phyloP scores from a whole-genome alignment of 2,888 invertebrate species.

The Amphipyra tragopoginis region DNA sequence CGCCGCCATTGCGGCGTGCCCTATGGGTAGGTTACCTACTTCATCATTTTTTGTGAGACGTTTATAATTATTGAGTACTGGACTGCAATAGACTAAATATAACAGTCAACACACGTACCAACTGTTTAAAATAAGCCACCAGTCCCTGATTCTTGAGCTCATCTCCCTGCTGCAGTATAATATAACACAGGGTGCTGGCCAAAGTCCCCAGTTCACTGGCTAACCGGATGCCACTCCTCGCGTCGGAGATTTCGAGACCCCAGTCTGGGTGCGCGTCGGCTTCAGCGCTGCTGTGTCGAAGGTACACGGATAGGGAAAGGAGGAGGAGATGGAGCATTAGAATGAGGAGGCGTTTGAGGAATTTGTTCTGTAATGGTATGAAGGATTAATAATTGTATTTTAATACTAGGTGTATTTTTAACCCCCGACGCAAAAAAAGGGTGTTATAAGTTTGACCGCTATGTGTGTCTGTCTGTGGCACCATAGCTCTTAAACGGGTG shows the following conservation, averaged over 20 bases:
- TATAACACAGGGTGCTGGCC: slow-evolving; percentile 95
- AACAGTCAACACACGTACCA: slow-evolving; percentile 90
- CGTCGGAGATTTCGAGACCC: slow-evolving; percentile 79
- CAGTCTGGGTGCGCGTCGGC: slow-evolving; percentile 79
- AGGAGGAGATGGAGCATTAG: slow-evolving; percentile 96
- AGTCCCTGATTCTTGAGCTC: slow-evolving; percentile 98
- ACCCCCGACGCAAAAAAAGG: no score
- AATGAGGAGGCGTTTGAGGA: slow-evolving; percentile 96
- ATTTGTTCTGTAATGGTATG: slow-evolving; percentile 93
- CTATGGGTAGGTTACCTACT: no score
- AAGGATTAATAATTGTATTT: background rate
- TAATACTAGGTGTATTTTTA: no score
- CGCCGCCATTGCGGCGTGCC: no score
- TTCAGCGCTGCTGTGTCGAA: slow-evolving; percentile 91
- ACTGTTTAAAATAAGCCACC: slow-evolving; percentile 96
- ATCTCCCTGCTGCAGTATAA: slow-evolving; percentile 97
- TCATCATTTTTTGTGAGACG: no score
- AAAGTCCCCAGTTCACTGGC: slow-evolving; percentile 96
- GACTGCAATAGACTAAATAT: background rate
- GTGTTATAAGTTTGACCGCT: no score
- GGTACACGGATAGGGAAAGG: slow-evolving; percentile 97
- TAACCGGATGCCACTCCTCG: slow-evolving; percentile 90
- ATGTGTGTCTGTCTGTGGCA: no score
- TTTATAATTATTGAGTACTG: no score
- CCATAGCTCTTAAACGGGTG: no score